Evolutionary conservation across 2,888 invertebrate genomes (phyloP), one percentile per base, ranked within the genome.

Genomic region (Synergus laeviventris): DNA sequence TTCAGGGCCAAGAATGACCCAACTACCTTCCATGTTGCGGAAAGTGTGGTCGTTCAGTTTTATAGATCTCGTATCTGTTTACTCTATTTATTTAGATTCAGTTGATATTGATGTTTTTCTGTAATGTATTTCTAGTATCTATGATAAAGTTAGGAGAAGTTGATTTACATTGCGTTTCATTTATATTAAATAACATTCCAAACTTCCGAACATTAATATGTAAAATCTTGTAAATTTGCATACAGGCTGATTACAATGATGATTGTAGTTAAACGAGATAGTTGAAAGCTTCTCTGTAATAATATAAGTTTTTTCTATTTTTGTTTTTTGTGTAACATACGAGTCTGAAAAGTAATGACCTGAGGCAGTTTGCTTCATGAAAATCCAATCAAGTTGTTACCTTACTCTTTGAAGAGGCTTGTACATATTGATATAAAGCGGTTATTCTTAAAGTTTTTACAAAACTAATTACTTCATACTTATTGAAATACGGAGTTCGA

Each of bases 1-100:
- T 86, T 85, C 78, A 79, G 81, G 80, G 79, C 76, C 59, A 75
- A 78, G 81, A 82, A 81, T 80, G 80, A 80, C 80, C 80, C 76
- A 76, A 76, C 74, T 77, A 62, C 74, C 79, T 79, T 62, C 75
- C 79, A 78, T 76, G 78, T 76, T 78, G 56, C 56, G 56, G 56
- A 56, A 56, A 56, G 54, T 49, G 61, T 49, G 66, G 56, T 61
- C 73, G 66, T 74, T 73, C 66, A 64, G 73, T 76, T 77, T 76
- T 77, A 81, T 56, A 21, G 21, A 21, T 3, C 56, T 21, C n/a
- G 18, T 56, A 21, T 56, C 21, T 56, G 21, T 56, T 56, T 56
- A 21, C 21, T 21, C 12, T 56, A 56, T 56, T 56, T 56, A 56
- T 21, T 56, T 21, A 12, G 21, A 56, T 56, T 12, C 1, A 56